Evolutionary conservation across 2,797 vertebrate genomes (phyloP), one percentile per base, ranked within the genome.

Genomic region (Myotis myotis): DNA sequence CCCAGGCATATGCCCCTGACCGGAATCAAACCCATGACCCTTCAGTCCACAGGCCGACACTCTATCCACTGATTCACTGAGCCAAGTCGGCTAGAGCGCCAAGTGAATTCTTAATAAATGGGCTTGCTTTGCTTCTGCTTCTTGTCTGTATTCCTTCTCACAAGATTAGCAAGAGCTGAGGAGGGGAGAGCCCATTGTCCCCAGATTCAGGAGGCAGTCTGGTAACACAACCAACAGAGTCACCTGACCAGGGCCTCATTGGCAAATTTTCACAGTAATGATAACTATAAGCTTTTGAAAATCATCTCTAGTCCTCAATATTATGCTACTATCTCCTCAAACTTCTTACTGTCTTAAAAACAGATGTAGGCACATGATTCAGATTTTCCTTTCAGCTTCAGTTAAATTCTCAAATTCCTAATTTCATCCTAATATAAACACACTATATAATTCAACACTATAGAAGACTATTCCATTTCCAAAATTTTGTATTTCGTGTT

Each of bases 341-440:
- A 75, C 30, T 53, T 60, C 36, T 53, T 49, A 62, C 12, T 62
- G 62, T 70, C 60, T 83, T 76, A 66, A 47, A 74, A 80, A 74
- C 23, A 20, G 53, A 78, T 15, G 30, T 68, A 33, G 33, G 28
- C 30, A 47, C 4, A 19, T 71, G 33, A 17, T 44, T 64, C 47
- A 94, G 47, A n/a, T 64, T 87, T 68, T 82, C 38, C 60, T 91
- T 87, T 87, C 11, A 36, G n/a, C 36, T 86, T 6, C 70, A 55
- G 66, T 74, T 74, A 72, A 49, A 81, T 75, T 33, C 57, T 93
- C 20, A 68, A 60, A 70, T 75, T 86, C 60, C 72, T 15, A 57
- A 47, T 81, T 74, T 78, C 76, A 82, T 19, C 62, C 86, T 71
- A 62, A 55, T 8, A 22, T 36, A 30, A 47, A 62, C 62, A 88